phyloP scores from a whole-genome alignment of 2,888 invertebrate genomes.

The Parasteatoda lunata region DNA sequence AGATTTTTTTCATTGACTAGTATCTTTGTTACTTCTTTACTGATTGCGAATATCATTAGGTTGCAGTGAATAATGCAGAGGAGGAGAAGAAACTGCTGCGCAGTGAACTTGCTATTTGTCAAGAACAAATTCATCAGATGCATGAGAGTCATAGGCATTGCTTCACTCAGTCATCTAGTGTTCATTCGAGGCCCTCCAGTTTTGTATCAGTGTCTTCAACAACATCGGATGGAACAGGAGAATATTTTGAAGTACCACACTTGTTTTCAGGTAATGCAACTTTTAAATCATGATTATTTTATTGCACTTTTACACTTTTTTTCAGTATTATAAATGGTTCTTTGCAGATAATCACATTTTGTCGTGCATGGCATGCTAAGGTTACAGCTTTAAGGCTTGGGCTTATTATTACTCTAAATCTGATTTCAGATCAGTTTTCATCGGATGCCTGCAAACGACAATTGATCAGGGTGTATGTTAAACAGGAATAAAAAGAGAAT shows the following conservation, averaged over 20 bases:
- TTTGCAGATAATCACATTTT: background rate
- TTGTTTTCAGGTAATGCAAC: constrained; percentile 57
- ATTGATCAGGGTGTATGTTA: no score
- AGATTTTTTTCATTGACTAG: constrained; percentile 12
- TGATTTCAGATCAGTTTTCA: no score
- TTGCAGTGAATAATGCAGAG: constrained; percentile 83
- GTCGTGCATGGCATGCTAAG: no score
- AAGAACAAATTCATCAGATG: constrained; percentile 78
- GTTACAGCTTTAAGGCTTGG: no score
- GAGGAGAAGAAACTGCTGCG: constrained; percentile 84
- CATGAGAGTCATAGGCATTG: constrained; percentile 70
- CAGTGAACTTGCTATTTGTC: constrained; percentile 82
- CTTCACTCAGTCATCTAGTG: constrained; percentile 68
- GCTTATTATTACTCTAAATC: no score
- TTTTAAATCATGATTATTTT: background rate
- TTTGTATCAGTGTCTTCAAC: constrained; percentile 71
- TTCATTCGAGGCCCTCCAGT: constrained; percentile 72
- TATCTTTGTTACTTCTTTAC: no score
- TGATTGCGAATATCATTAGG: constrained; percentile 75
- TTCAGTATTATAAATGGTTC: background rate
- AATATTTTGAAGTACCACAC: constrained; percentile 60
- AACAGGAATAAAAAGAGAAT: no score
- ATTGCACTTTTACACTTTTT: background rate
- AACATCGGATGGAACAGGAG: constrained; percentile 65
- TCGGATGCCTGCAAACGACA: no score